Evolutionary conservation across 2,797 vertebrate genomes (phyloP).

Genomic region (Rhinichthys osculus): DNA sequence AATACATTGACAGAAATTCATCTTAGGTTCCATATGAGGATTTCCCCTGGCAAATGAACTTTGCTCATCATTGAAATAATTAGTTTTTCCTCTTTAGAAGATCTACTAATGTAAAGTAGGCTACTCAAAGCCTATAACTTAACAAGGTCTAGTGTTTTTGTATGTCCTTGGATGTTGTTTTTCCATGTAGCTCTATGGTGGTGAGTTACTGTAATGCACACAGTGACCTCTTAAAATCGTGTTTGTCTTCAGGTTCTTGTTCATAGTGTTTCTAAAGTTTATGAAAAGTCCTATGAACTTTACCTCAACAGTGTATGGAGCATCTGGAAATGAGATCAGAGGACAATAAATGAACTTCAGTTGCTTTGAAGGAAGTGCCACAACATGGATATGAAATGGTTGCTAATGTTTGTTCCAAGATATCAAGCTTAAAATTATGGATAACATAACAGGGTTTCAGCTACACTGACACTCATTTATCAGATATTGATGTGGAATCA

Average conservation of each 20-base stretch:
- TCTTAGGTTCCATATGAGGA: background rate
- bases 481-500: constrained; percentile 29
- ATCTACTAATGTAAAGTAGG: constrained; percentile 10
- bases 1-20: background rate
- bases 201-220: constrained; percentile 12
- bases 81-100: background rate
- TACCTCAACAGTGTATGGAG: constrained; percentile 31
- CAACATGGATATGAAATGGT: background rate
- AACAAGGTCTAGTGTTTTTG: constrained; percentile 25
- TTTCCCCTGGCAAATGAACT: background rate
- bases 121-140: background rate
- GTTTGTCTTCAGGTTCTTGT: constrained; percentile 14
- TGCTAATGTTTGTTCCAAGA: background rate
- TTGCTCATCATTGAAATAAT: background rate
- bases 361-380: constrained; percentile 19
- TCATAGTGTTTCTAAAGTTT: constrained; percentile 24
- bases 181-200: constrained; percentile 11
- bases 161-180: constrained; percentile 1
- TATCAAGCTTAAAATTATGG: background rate
- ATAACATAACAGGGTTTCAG: constrained; percentile 11
- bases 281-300: constrained; percentile 15
- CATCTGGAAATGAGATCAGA: background rate
- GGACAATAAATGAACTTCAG: background rate
- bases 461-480: background rate
- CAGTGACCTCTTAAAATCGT: constrained; percentile 11